Conservation (phyloP, 2,113 vertebrate species). For the Mungos mungo region DNA sequence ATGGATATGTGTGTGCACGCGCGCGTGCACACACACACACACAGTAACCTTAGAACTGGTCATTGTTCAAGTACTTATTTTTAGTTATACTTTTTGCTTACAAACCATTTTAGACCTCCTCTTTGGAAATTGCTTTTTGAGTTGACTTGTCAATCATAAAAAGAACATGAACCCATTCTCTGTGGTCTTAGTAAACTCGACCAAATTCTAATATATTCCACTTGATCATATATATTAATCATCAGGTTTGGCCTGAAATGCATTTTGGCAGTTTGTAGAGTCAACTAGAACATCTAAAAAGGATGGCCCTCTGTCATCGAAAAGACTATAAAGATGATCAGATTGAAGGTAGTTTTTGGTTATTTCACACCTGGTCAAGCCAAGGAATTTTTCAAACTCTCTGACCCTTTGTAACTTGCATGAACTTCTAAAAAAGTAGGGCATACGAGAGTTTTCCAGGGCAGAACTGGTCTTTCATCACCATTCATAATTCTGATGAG, state of each 20-base stretch:
- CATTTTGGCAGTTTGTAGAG: neutral
- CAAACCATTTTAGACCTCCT: neutral
- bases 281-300: neutral
- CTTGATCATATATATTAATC: neutral
- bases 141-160: neutral
- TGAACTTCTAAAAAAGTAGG: neutral
- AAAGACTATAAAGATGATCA: neutral
- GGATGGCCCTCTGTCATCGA: neutral
- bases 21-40: neutral
- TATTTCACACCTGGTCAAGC: neutral
- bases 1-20: neutral
- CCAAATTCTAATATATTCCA: neutral
- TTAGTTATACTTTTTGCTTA: neutral
- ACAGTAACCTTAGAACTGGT: neutral
- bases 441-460: neutral
- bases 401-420: neutral
- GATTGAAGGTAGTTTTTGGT: neutral
- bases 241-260: neutral
- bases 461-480: neutral
- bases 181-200: neutral
- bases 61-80: neutral
- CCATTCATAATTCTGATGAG: neutral
- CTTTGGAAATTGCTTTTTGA: conserved; percentile 6
- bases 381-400: neutral
- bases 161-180: neutral